Percentiles rank a stretch among this genome's conserved stretches.
Conservation (phyloP, 2,888 invertebrate species). For the Amiota mariae region DNA sequence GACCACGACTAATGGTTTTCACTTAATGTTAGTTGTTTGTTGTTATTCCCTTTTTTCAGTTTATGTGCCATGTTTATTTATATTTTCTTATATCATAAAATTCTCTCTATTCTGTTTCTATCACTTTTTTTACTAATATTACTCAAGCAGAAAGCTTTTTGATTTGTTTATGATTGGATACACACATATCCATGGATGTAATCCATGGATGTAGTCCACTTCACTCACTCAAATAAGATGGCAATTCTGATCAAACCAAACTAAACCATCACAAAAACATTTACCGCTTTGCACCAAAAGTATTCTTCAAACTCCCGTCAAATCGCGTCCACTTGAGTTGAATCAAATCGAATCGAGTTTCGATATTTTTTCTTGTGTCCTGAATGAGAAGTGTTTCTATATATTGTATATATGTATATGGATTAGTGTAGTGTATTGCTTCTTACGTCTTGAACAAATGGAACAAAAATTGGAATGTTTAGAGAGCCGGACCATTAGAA, state of each 20-base stretch:
- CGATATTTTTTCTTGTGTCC: no score
- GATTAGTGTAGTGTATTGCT: no score
- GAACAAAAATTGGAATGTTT: no score
- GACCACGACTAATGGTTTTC: no score
- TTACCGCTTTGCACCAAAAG: neutral
- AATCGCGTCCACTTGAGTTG: neutral
- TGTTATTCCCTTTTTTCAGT: no score
- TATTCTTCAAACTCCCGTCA: conserved; percentile 35
- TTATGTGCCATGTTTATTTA: neutral
- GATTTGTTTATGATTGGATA: conserved; percentile 72
- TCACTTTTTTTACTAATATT: conserved; percentile 37
- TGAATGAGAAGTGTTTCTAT: no score
- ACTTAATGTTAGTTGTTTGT: no score
- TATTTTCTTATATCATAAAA: conserved; percentile 26
- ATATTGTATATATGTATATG: no score
- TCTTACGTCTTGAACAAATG: no score
- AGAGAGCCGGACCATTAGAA: no score
- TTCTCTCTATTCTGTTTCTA: conserved; percentile 30
- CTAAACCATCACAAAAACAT: neutral
- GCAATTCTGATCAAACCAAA: neutral
- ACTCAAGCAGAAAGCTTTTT: conserved; percentile 71
- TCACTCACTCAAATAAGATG: no score
- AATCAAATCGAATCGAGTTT: neutral
- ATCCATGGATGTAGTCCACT: neutral
- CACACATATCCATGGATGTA: neutral